These are phyloP conservation scores for Eupeodes latifasciatus DNA, from an alignment of 2,888 invertebrate species.

Conservation along the genomic window DNA sequence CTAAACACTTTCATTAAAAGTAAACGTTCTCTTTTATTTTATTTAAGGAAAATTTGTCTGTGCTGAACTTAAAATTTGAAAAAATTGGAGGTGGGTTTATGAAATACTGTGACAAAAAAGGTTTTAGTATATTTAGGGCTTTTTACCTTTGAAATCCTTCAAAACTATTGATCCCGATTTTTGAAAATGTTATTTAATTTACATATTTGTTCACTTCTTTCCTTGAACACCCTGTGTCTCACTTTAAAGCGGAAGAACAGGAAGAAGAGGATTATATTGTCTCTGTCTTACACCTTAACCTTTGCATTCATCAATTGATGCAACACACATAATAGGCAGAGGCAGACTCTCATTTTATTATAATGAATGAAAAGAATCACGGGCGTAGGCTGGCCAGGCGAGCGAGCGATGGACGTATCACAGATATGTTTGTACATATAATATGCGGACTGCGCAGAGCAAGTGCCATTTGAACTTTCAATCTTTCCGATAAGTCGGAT, in stretches of 20 bases:
- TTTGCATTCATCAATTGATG: slow-evolving; percentile 37
- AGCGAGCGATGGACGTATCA: slow-evolving; percentile 4
- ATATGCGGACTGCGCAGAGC: slow-evolving; percentile 3
- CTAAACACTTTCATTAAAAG: background rate
- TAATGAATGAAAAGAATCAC: slow-evolving; percentile 55
- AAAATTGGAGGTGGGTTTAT: no score
- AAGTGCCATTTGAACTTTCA: slow-evolving; percentile 73
- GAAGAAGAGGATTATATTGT: background rate
- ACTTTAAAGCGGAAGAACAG: background rate
- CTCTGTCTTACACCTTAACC: slow-evolving; percentile 3
- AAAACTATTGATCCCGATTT: no score
- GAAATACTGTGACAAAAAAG: no score
- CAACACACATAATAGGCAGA: background rate
- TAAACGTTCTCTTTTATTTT: no score
- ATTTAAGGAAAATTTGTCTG: no score
- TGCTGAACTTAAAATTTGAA: no score
- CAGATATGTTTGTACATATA: slow-evolving; percentile 7
- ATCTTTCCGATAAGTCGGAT: slow-evolving; percentile 40
- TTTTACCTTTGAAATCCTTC: no score
- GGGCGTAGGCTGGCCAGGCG: slow-evolving; percentile 5
- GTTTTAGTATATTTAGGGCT: no score
- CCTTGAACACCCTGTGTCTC: background rate
- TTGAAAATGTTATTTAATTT: no score
- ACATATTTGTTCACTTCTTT: no score
- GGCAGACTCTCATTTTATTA: background rate